Percentiles rank a stretch among this genome's conserved stretches.
These are phyloP conservation scores for Polypterus senegalus DNA, from an alignment of 2,113 vertebrate species.

Conservation along the genomic window DNA sequence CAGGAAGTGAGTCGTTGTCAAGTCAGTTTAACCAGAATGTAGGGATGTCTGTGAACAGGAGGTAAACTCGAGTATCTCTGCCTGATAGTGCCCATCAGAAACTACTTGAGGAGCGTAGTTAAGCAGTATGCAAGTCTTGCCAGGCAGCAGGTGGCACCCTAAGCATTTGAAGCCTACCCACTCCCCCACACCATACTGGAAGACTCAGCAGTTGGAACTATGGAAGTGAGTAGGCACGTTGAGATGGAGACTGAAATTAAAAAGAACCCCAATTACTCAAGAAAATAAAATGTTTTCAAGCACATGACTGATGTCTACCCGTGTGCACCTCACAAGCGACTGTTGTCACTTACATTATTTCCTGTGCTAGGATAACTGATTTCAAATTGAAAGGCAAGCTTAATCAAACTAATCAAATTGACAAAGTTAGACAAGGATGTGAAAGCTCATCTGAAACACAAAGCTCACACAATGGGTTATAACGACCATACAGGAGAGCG, in stretches of 20 bases:
- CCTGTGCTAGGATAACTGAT: too few relatives aligned
- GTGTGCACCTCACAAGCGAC: too few relatives aligned
- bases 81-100: not conserved
- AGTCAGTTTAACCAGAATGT: slow-evolving; percentile 45
- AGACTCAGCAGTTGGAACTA: not conserved
- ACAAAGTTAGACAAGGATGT: too few relatives aligned
- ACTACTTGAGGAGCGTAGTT: not conserved
- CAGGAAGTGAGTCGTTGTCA: slow-evolving; percentile 58
- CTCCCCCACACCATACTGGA: not conserved
- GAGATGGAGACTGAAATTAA: not conserved
- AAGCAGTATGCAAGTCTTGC: not conserved
- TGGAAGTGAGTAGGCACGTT: not conserved
- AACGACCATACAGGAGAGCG: too few relatives aligned
- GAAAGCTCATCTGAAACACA: too few relatives aligned
- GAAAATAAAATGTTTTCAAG: slow-evolving; percentile 29
- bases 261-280: slow-evolving; percentile 17
- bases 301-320: too few relatives aligned
- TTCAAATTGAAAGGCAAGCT: too few relatives aligned
- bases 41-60: not conserved
- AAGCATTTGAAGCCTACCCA: not conserved
- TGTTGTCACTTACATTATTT: too few relatives aligned
- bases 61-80: not conserved
- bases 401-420: too few relatives aligned
- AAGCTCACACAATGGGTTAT: too few relatives aligned
- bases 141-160: not conserved